Base-by-base conservation (phyloP, 2,888 invertebrate genomes). In the Pinctada fucata region DNA sequence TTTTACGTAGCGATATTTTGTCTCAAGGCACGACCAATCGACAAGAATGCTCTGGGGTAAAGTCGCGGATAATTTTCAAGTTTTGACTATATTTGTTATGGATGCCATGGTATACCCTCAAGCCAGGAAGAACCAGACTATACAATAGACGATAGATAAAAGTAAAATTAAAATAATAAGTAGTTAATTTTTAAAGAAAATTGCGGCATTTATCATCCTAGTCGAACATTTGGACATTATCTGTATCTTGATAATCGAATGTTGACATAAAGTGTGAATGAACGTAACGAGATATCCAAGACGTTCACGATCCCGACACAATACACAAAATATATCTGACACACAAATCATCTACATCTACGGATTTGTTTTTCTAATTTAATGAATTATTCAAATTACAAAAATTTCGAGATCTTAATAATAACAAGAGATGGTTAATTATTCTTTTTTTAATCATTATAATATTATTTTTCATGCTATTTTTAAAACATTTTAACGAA, bases 1-100 rank as follows among this genome's bases (percentile, higher is more conserved):
- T 16, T 49, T 51, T 47, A 31, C 16, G 47, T 31, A 48, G 50
- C 71, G 65, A 45, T 50, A 16, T 31, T 45, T 65, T 47, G 50
- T 64, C 50, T 48, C n/a, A 5, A 16, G 50, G 52, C 51, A 48
- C n/a, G 66, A 68, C 75, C 75, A 75, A 75, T 75, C 64, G 64
- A 49, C 51, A 3, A 68, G 10, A n/a, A 68, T 47, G 16, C 68
- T 31, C 31, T 10, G 47, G 68, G 16, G 68, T 58, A 58, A 13
- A 68, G 47, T 45, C 48, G 68, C 48, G 68, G 48, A 68, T 58
- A 58, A 58, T 13, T 58, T 58, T 58, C 58, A 10, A 13, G 13
- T 10, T 58, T 58, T 58, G 6, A 13, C 8, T 58, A 10, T 58
- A 58, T 58, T 58, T 58, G 58, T 58, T 10, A 58, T 58, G 58